Percentiles rank a stretch among this genome's conserved stretches.
Conservation (phyloP, 2,797 vertebrate species). For the Xenopus petersii region DNA sequence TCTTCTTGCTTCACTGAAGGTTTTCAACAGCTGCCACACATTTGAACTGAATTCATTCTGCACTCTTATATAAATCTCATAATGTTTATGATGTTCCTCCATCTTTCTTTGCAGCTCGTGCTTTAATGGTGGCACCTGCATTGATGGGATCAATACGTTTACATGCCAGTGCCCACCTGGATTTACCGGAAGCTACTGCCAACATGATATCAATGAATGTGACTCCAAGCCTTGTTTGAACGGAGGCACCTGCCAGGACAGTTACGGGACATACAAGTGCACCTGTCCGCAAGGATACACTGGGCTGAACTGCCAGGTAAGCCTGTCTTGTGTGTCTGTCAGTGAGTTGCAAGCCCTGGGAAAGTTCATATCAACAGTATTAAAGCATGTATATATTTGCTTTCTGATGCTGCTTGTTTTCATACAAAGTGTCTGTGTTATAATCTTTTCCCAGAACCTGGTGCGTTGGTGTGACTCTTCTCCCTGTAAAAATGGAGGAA, state of each 20-base stretch:
- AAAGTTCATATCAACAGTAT: too few relatives aligned
- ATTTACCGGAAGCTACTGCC: constrained; percentile 93
- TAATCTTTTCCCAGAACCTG: constrained; percentile 69
- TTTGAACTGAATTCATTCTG: too few relatives aligned
- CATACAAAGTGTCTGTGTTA: too few relatives aligned
- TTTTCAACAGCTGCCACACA: too few relatives aligned
- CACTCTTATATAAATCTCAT: too few relatives aligned
- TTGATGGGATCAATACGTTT: constrained; percentile 93
- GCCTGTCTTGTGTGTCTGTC: background rate
- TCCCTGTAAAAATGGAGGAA: constrained; percentile 88
- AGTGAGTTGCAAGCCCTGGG: too few relatives aligned
- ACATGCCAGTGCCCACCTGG: constrained; percentile 85
- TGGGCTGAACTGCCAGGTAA: constrained; percentile 87
- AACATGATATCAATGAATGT: constrained; percentile 92
- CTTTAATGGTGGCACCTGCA: constrained; percentile 87
- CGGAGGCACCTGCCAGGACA: constrained; percentile 92
- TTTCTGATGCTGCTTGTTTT: too few relatives aligned
- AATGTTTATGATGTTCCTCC: too few relatives aligned
- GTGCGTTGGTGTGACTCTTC: constrained; percentile 91
- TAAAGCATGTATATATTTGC: too few relatives aligned
- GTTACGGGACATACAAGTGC: constrained; percentile 92
- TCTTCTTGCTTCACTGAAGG: too few relatives aligned
- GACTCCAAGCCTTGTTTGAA: constrained; percentile 92
- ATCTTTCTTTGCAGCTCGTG: constrained; percentile 77
- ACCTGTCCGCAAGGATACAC: constrained; percentile 91